Base-by-base conservation (phyloP, 53 echinoderm and acorn worm species). In the Luidia sarsii region DNA sequence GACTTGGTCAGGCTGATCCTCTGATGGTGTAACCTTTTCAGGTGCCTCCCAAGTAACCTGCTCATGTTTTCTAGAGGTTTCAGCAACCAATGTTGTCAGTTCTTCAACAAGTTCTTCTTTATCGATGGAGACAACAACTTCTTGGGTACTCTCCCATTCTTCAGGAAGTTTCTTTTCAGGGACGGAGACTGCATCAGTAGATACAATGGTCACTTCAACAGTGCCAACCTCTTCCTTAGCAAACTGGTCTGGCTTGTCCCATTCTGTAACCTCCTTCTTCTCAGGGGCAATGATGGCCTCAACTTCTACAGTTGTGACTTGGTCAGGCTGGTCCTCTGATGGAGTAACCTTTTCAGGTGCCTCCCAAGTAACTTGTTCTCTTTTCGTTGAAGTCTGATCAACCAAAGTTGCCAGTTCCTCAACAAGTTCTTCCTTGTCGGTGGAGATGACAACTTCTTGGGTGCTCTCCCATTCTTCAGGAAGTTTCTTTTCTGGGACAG, bases 211-310 rank as follows among this genome's bases (percentile, higher is more conserved):
- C 14, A 67, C 79, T 38, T 50, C 59, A 14, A 36, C 54, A 18
- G 54, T 28, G 1, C 20, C 25, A 1, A 31, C 67, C 1, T 11
- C 70, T 68, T 86, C 79, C 19, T 48, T 29, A 32, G 54, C 41
- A 23, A 48, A 35, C 15, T 71, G 48, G 0, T 71, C 69, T 46
- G 84, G 71, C 22, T 71, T 59, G 45, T 71, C 72, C 68, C 72
- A 68, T 34, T 59, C 55, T 4, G 35, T 71, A 7, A 62, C 35
- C 8, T 19, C 65, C 16, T 81, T 51, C 5, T 43, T 77, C 57
- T 77, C 60, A 27, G 62, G 77, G 25, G 77, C 77, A 77, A 77
- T 77, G 20, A 84, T 71, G 21, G 89, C 85, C 35, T 80, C 84
- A 51, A 60, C 67, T 35, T 75, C 37, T 2, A 67, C 50, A 28